A percentile compares a stretch with the other conserved stretches of the same genome.
phyloP scores from a whole-genome alignment of 2,888 invertebrate genomes.

The Nomada fucata region DNA sequence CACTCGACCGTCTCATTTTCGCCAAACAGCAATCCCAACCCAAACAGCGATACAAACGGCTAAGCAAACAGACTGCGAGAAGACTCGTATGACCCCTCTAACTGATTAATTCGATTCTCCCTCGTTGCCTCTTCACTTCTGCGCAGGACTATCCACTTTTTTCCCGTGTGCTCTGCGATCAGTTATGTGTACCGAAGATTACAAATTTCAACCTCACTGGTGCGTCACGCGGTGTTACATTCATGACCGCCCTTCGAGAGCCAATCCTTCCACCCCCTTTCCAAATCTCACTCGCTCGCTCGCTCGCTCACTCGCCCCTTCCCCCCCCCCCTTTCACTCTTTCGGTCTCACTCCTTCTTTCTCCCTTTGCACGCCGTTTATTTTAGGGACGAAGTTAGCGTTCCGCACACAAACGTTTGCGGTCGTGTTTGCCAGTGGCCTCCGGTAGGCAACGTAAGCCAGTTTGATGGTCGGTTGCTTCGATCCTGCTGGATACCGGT shows the following conservation, averaged over 20 bases:
- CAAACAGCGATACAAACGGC: neutral
- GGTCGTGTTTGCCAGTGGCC: conserved; percentile 72
- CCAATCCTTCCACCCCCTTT: conserved; percentile 35
- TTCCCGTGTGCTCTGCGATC: conserved; percentile 28
- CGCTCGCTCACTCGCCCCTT: conserved; percentile 9
- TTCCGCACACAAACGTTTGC: conserved; percentile 74
- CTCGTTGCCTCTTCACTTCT: conserved; percentile 34
- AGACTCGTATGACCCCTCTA: neutral
- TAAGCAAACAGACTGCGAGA: too few species aligned
- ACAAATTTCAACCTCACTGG: conserved; percentile 54
- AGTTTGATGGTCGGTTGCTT: conserved; percentile 82
- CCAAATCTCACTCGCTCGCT: neutral
- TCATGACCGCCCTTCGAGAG: conserved; percentile 49
- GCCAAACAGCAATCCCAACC: too few species aligned
- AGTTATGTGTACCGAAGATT: conserved; percentile 51
- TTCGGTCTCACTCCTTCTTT: neutral
- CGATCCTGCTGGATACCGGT: conserved; percentile 76
- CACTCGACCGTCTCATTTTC: too few species aligned
- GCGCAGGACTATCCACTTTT: neutral
- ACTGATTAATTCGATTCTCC: conserved; percentile 29
- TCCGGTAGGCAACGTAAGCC: conserved; percentile 78
- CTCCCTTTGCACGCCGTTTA: conserved; percentile 48
- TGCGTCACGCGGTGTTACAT: conserved; percentile 58
- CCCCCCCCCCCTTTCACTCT: conserved; percentile 2
- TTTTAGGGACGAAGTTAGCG: conserved; percentile 68